Conservation (phyloP, 2,888 invertebrate genomes). For the Mylabris sibirica region DNA sequence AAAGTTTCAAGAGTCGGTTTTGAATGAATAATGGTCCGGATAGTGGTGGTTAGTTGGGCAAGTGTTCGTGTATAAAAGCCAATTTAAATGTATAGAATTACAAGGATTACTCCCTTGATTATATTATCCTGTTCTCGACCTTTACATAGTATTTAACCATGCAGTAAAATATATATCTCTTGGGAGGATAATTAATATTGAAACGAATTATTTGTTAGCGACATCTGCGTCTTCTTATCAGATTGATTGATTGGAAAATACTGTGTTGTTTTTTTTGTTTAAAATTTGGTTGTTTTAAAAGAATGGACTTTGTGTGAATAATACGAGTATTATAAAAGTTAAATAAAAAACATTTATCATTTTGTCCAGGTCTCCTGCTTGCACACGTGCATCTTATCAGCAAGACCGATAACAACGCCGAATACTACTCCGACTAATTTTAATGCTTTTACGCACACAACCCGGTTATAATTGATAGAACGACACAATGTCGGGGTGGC, state of each 20-base stretch:
- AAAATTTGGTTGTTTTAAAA: constrained; percentile 5
- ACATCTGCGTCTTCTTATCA: constrained; percentile 7
- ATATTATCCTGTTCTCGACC: constrained; percentile 55
- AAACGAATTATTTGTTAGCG: constrained; percentile 25
- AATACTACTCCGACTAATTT: constrained; percentile 59
- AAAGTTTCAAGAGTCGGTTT: neutral
- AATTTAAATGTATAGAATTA: constrained; percentile 63
- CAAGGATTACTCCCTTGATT: constrained; percentile 58
- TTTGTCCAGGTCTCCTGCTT: constrained; percentile 39
- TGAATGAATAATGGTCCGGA: constrained; percentile 6
- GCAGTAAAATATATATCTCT: constrained; percentile 58
- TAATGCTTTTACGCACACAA: constrained; percentile 61
- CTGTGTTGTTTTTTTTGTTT: too few relatives aligned
- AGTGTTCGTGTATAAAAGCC: constrained; percentile 53
- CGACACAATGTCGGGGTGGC: constrained; percentile 31
- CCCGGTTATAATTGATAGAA: constrained; percentile 54
- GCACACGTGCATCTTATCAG: constrained; percentile 55
- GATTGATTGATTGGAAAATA: neutral
- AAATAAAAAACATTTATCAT: neutral
- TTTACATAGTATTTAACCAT: constrained; percentile 54
- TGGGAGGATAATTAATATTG: constrained; percentile 49
- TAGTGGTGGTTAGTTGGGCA: constrained; percentile 43
- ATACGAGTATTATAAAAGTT: constrained; percentile 14
- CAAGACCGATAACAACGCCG: constrained; percentile 48
- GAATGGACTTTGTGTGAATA: constrained; percentile 17